These are phyloP conservation scores for Holotrichia oblita DNA, from an alignment of 1,140 invertebrate genomes.

Conservation along the genomic window DNA sequence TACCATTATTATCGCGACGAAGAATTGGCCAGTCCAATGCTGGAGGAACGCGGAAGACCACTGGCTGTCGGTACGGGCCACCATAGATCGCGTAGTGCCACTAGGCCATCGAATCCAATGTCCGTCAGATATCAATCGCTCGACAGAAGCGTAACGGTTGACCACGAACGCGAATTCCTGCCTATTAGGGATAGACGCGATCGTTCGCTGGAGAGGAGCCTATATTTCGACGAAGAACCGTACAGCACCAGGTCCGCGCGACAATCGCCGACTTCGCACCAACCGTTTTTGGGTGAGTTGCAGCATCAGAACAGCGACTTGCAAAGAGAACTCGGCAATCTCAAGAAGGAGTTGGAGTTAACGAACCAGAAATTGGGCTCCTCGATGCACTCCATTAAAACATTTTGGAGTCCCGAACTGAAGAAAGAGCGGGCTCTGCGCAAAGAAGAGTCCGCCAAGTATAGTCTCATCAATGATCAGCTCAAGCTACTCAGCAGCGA, in stretches of 20 bases:
- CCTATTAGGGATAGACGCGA: constrained; percentile 76
- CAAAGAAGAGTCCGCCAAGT: constrained; percentile 98
- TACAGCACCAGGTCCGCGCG: constrained; percentile 76
- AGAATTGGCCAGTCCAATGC: constrained; percentile 75
- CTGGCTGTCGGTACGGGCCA: constrained; percentile 67
- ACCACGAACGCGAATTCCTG: constrained; percentile 80
- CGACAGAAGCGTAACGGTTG: constrained; percentile 71
- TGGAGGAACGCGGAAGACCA: constrained; percentile 72
- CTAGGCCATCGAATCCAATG: constrained; percentile 66
- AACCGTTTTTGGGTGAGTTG: constrained; percentile 86
- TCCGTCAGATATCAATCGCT: constrained; percentile 78
- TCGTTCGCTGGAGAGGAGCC: constrained; percentile 70
- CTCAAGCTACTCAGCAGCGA: constrained; percentile 95
- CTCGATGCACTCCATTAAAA: constrained; percentile 99
- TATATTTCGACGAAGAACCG: constrained; percentile 79
- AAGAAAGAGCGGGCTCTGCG: constrained; percentile 96
- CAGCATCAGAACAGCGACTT: constrained; percentile 95
- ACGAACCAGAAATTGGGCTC: constrained; percentile 98
- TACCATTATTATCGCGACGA: constrained; percentile 75
- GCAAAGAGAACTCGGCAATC: constrained; percentile 92
- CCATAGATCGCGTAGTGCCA: constrained; percentile 70
- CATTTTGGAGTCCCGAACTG: constrained; percentile 99
- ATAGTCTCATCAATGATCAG: constrained; percentile 96
- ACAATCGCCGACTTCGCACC: constrained; percentile 72
- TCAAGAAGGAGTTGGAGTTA: constrained; percentile 96